Base-by-base conservation (phyloP, 2,888 invertebrate genomes). In the Gryllus longicercus region DNA sequence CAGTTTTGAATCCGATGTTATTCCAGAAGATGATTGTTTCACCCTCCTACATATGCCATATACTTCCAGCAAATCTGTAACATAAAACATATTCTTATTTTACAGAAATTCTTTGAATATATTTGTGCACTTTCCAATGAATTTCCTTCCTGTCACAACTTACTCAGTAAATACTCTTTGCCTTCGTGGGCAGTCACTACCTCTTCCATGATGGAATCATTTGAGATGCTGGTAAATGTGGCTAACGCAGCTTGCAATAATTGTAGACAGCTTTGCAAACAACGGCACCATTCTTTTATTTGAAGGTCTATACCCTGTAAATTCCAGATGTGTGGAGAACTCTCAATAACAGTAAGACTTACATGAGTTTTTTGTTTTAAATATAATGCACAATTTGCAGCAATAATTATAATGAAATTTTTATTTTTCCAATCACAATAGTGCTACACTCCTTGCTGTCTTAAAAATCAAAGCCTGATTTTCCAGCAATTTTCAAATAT, bases 121-220 rank as follows among this genome's bases (percentile, higher is more conserved):
- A 38, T 38, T 38, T 38, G 38, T 8, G 5, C 38, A 38, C 38
- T 38, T 38, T 38, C 8, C 5, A 38, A 38, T 38, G 38, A 38
- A 38, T 38, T 38, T 38, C 38, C 5, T 38, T 38, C 5, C 50
- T 51, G 12, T 75, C 8, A 25, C 23, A 77, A 85, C 87, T 86
- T 85, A 90, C 90, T 89, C 84, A 87, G 87, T 63, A 90, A 86
- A 85, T 90, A 91, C 82, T 88, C 87, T 81, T 88, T 87, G 80
- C 90, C 90, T 84, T 89, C 88, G 25, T 88, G 87, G 51, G 89
- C 88, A 25, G 87, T 86, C 78, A 91, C 85, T 23, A 91, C 89
- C 86, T 91, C 90, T 79, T 87, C 87, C 77, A 90, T 87, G 51
- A 91, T 88, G 77, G 86, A 85, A 82, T 89, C 89, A 74, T 88